These are phyloP conservation scores for Pseudomugil gertrudae DNA, from an alignment of 2,797 vertebrate species.

Conservation along the genomic window DNA sequence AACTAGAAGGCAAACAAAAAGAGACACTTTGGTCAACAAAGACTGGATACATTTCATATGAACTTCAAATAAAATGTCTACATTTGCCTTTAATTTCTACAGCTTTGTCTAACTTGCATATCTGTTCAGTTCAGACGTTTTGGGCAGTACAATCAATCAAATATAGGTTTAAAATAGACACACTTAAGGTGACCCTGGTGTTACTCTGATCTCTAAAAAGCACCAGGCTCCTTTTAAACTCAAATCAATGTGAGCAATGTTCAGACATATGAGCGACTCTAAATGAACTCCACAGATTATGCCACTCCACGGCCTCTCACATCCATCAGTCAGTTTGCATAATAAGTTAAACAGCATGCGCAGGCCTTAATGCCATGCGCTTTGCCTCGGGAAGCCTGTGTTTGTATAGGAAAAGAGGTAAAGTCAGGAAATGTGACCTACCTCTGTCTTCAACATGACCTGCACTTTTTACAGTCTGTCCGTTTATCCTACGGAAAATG, in stretches of 20 bases:
- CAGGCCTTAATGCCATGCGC: conserved; percentile 28
- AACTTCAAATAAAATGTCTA: conserved; percentile 1
- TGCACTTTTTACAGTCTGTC: no score
- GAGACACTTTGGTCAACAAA: conserved; percentile 43
- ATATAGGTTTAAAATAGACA: conserved; percentile 39
- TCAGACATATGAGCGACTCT: conserved; percentile 56
- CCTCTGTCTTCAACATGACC: conserved; percentile 35
- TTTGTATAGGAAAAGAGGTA: conserved; percentile 59
- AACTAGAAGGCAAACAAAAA: neutral
- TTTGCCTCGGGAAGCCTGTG: conserved; percentile 15
- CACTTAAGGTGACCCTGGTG: conserved; percentile 26
- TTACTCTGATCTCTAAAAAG: conserved; percentile 48
- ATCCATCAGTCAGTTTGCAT: conserved; percentile 48
- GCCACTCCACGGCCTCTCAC: conserved; percentile 44
- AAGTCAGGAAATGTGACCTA: conserved; percentile 37
- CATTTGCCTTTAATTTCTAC: conserved; percentile 8
- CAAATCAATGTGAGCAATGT: conserved; percentile 61
- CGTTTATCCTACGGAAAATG: conserved; percentile 19
- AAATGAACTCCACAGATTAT: conserved; percentile 59
- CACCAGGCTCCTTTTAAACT: conserved; percentile 46
- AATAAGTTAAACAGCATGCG: conserved; percentile 59
- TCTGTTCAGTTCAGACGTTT: conserved; percentile 6
- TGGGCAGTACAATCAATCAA: conserved; percentile 28
- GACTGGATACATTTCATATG: conserved; percentile 19
- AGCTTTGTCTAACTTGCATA: conserved; percentile 13